phyloP scores from a whole-genome alignment of 2,888 invertebrate genomes.

The Rutpela maculata region DNA sequence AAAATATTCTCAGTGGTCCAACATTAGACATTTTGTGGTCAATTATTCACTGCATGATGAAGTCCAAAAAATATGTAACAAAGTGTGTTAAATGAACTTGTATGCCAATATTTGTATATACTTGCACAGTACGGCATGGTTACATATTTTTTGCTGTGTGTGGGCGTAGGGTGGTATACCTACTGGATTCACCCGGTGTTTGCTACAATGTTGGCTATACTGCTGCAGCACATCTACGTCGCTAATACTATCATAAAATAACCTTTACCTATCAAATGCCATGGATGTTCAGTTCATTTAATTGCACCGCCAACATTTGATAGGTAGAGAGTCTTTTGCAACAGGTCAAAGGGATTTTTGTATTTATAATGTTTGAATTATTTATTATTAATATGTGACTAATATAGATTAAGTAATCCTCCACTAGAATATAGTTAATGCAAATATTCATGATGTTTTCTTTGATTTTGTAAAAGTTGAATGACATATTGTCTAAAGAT shows the following conservation, averaged over 20 bases:
- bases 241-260: constrained; percentile 64
- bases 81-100: constrained; percentile 26
- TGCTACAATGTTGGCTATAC: constrained; percentile 74
- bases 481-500: too few species aligned
- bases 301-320: constrained; percentile 59
- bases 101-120: constrained; percentile 24
- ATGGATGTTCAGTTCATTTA: neutral
- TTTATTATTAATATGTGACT: constrained; percentile 71
- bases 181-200: constrained; percentile 73
- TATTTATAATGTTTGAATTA: constrained; percentile 67
- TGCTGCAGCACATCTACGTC: constrained; percentile 74
- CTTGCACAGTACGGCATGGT: constrained; percentile 50
- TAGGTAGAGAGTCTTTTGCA: constrained; percentile 66
- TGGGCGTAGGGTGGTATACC: constrained; percentile 73
- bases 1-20: constrained; percentile 73
- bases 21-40: constrained; percentile 73
- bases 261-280: constrained; percentile 66
- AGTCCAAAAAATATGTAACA: constrained; percentile 69
- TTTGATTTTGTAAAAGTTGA: constrained; percentile 33
- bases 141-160: constrained; percentile 72
- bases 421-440: constrained; percentile 51
- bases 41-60: constrained; percentile 71
- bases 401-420: constrained; percentile 70
- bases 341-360: constrained; percentile 71
- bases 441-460: constrained; percentile 27